Conservation (phyloP, 2,113 vertebrate genomes). For the Quiscalus mexicanus region DNA sequence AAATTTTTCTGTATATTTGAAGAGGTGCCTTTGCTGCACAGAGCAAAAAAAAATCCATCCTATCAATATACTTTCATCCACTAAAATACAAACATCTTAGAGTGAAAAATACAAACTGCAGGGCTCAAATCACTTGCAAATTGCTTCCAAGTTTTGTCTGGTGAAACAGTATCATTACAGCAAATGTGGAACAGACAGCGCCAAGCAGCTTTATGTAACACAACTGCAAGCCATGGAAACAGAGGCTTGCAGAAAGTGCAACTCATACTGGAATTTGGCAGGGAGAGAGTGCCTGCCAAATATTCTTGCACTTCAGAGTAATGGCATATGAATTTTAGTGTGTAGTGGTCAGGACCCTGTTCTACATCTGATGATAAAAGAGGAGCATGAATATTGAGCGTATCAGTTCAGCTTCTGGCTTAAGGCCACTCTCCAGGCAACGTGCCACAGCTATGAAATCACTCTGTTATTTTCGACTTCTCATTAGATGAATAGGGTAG, state of each 20-base stretch:
- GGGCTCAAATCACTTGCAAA: background rate
- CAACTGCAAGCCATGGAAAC: background rate
- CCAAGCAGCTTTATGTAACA: slow-evolving; percentile 27
- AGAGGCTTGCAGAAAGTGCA: background rate
- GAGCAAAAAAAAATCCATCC: background rate
- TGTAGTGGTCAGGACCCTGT: background rate
- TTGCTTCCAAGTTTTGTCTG: background rate
- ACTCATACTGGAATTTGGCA: background rate
- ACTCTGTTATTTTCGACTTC: slow-evolving; percentile 43
- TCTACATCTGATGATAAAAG: background rate
- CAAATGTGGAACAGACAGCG: background rate
- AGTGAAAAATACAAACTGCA: background rate
- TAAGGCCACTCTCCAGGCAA: slow-evolving; percentile 40
- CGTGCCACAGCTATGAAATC: slow-evolving; percentile 57
- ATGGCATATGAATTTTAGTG: background rate
- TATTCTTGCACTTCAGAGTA: background rate
- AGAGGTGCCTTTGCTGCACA: background rate
- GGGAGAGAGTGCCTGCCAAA: background rate
- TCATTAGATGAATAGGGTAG: slow-evolving; percentile 28
- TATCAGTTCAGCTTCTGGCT: slow-evolving; percentile 23
- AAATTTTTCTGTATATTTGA: background rate
- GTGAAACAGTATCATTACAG: background rate
- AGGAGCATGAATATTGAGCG: background rate
- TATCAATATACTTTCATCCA: background rate
- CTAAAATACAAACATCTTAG: background rate